Conservation (phyloP, 1,140 invertebrate genomes). For the Camponotus pennsylvanicus region DNA sequence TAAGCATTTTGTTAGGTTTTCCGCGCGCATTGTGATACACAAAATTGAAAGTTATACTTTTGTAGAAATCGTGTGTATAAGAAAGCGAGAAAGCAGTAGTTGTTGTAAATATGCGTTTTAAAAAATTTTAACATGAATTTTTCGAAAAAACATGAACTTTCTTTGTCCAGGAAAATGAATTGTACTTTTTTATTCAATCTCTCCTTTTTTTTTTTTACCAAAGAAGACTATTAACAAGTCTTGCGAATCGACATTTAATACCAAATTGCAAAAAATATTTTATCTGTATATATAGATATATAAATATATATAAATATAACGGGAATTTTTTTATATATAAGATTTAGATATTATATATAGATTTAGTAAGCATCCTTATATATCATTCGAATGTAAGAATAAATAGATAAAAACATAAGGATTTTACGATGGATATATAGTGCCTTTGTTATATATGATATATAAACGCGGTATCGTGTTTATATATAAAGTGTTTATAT, state of each 20-base stretch:
- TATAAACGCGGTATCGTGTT: background rate
- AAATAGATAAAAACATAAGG: background rate
- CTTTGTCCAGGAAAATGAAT: background rate
- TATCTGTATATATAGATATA: constrained; percentile 21
- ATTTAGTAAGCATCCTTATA: constrained; percentile 1
- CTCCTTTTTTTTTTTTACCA: constrained; percentile 38
- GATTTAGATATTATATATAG: background rate
- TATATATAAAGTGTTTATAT: background rate
- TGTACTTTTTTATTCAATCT: constrained; percentile 22
- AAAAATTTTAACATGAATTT: constrained; percentile 7
- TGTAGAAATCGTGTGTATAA: background rate
- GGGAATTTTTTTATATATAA: constrained; percentile 22
- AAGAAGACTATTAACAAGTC: constrained; percentile 21
- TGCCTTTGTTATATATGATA: background rate
- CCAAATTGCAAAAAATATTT: constrained; percentile 41
- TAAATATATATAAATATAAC: background rate
- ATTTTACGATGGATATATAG: background rate
- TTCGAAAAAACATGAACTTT: background rate
- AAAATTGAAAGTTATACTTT: constrained; percentile 33
- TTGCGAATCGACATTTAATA: background rate
- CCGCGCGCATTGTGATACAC: constrained; percentile 31
- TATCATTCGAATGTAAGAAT: background rate
- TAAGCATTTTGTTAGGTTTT: background rate
- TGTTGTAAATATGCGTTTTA: constrained; percentile 42
- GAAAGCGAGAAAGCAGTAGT: background rate